These are phyloP conservation scores for Caenorhabditis zanzibari DNA, from an alignment of 2,888 invertebrate species.

Conservation along the genomic window DNA sequence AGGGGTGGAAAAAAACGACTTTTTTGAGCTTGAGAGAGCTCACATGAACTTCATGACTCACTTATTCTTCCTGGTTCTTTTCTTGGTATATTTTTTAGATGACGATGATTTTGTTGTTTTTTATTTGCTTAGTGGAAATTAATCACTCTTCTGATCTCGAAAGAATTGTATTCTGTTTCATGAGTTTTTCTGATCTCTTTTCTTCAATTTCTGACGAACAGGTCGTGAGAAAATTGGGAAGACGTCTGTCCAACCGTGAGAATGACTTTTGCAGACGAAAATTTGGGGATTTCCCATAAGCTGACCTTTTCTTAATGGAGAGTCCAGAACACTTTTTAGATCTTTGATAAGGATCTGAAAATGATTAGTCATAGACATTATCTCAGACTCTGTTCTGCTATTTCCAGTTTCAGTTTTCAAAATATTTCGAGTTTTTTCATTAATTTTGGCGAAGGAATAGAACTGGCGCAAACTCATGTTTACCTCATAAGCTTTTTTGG, in stretches of 20 bases:
- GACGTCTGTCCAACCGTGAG: conserved; percentile 5
- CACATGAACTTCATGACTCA: conserved; percentile 33
- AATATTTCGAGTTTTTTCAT: neutral
- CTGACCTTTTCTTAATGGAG: neutral
- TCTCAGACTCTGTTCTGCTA: too few relatives aligned
- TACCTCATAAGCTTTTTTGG: neutral
- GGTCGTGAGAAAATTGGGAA: neutral
- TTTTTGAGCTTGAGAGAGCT: conserved; percentile 19
- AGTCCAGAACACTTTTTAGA: neutral
- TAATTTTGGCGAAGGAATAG: neutral
- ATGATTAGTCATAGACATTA: neutral
- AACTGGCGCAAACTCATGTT: neutral
- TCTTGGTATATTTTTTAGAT: neutral
- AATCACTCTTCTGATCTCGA: conserved; percentile 9
- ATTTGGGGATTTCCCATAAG: neutral
- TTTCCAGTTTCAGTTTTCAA: neutral
- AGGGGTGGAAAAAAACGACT: neutral
- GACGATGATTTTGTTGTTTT: neutral
- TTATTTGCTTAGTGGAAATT: neutral
- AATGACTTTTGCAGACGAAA: neutral
- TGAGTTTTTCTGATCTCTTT: neutral
- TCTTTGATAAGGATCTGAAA: neutral
- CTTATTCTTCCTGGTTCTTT: neutral
- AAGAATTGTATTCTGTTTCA: conserved; percentile 9
- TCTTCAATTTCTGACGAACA: neutral